Base-by-base conservation (phyloP, 2,888 invertebrate species). In the Allacma fusca region DNA sequence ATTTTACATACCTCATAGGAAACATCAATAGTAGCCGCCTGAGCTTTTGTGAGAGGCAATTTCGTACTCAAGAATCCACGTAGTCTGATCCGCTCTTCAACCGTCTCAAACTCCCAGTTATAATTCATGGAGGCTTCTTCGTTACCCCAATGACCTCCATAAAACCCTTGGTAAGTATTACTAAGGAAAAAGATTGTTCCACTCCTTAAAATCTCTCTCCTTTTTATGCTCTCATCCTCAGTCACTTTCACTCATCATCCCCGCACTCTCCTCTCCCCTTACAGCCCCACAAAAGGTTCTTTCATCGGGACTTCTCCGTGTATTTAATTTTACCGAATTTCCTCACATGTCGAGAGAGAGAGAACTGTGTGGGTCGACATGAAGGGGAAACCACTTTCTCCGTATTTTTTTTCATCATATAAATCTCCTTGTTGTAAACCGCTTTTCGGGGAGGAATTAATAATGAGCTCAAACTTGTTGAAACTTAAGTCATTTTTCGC, bases 91-190 rank as follows among this genome's bases (percentile, higher is more conserved):
- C 7, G 23, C 5, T 78, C 62, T 24, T 19, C 23, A 21, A 21
- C 19, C 19, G 28, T 50, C 40, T 74, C 69, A 28, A 57, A 73
- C 29, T 68, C 59, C 29, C 65, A 24, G 16, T 72, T 44, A 26
- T 57, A 83, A 68, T 80, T 78, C 34, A 82, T 62, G 62, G 77
- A 77, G 13, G 77, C 79, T 64, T 76, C 79, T 50, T 82, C 75
- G 5, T 71, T 78, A 50, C 80, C 81, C 81, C 79, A 82, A 67
- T 80, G 75, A 24, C 82, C 82, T 16, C 81, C 82, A 24, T 77
- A 79, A 16, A 57, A 44, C 9, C 82, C 83, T 34, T 78, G 64
- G 50, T 76, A 77, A 4, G 21, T 43, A 69, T 78, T 70, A 23
- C 83, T 83, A 74, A 26, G 57, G 50, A 50, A 50, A 50, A 50